Evolutionary conservation across 2,797 vertebrate genomes (phyloP), one percentile per base, ranked within the genome.

Genomic region (Rachycentron canadum): DNA sequence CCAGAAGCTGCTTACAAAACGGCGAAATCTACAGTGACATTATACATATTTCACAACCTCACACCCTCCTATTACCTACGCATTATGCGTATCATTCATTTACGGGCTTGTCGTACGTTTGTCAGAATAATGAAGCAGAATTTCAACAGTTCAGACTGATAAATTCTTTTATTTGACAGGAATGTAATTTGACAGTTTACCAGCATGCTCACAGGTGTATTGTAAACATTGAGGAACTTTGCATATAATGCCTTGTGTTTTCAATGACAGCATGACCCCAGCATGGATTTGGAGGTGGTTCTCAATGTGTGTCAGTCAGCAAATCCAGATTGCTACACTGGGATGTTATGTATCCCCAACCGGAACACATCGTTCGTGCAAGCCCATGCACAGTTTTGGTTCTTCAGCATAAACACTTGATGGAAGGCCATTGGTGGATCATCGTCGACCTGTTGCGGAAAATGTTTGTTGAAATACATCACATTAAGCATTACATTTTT

Each of bases 301-400:
- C 55, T 68, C 7, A 55, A 45, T 43, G 28, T 60, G 16, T 52
- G 26, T 10, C 13, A 62, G 32, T 10, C 7, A 12, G 34, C 14
- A 53, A 55, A 75, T 70, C 38, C 30, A 47, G 30, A 57, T 5
- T 9, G 2, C 73, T 93, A 95, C 19, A 88, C 92, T 53, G 94
- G 90, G 79, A 96, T 95, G 73, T 95, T 96, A 77, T 96, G 94
- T 36, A 95, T 84, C 38, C 95, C 93, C 90, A 96, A 87, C 81
- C 95, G 89, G 90, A 96, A 96, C 75, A 96, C 92, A 13, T 95
- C 92, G 49, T 96, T 96, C 40, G 92, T 94, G 90, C 95, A 96
- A 52, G 93, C 88, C 94, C 95, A 96, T 25, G 88, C 87, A 26
- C 88, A 82, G 57, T 91, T 92, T 43, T 91, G 76, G 26, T 81